Evolutionary conservation across 2,797 vertebrate species (phyloP).

Genomic region (Glyptemys insculpta): DNA sequence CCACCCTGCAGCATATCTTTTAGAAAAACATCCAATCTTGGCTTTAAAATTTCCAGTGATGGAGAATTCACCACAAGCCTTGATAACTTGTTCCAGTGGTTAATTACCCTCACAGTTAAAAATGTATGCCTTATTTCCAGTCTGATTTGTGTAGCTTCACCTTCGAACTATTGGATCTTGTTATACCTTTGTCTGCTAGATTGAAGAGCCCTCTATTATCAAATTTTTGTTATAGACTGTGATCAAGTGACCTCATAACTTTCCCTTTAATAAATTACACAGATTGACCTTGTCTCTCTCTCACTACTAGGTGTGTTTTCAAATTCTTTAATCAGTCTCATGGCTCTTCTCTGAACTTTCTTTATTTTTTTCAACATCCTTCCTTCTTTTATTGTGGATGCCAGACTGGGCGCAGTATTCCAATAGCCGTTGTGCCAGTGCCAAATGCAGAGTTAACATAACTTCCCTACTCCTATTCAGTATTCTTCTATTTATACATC

Average conservation of each 20-base stretch:
- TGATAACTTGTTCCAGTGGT: background rate
- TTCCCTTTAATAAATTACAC: constrained; percentile 10
- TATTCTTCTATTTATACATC: background rate
- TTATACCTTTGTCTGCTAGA: constrained; percentile 5
- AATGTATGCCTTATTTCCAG: background rate
- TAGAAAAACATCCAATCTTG: background rate
- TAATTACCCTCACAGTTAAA: background rate
- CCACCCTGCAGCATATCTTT: background rate
- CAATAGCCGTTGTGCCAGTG: background rate
- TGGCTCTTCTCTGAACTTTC: background rate
- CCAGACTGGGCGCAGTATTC: background rate
- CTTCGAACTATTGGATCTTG: background rate
- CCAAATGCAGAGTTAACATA: background rate
- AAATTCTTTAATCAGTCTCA: background rate
- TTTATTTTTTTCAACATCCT: background rate
- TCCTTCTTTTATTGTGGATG: background rate
- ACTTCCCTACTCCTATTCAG: background rate
- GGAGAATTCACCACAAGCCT: background rate
- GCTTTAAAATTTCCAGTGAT: constrained; percentile 1
- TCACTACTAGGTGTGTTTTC: accelerated
- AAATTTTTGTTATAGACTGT: background rate
- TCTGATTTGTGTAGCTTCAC: background rate
- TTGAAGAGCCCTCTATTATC: background rate
- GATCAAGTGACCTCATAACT: accelerated
- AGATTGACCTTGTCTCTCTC: background rate